Evolutionary conservation across 1,140 invertebrate species (phyloP).

Genomic region (Pinna nobilis): DNA sequence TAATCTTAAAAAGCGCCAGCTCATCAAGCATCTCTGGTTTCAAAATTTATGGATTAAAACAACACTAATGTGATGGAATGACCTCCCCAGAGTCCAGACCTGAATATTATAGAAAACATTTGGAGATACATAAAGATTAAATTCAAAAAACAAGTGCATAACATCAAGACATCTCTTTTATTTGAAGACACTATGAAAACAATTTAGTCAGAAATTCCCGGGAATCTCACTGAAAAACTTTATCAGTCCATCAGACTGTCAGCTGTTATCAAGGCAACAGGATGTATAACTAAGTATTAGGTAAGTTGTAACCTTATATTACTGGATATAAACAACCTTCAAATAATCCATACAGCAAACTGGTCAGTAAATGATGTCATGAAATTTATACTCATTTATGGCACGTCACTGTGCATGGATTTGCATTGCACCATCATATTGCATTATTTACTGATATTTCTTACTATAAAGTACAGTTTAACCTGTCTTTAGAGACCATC

Average conservation of each 20-base stretch:
- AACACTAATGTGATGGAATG: neutral
- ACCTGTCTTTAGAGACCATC: too few species aligned
- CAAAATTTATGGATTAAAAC: slow-evolving; percentile 5
- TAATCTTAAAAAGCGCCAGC: neutral
- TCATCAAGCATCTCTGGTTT: neutral
- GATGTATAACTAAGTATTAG: slow-evolving; percentile 28
- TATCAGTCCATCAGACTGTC: neutral
- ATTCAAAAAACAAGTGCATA: slow-evolving; percentile 7
- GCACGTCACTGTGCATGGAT: too few species aligned
- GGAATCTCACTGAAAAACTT: neutral
- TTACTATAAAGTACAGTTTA: too few species aligned
- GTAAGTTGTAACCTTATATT: slow-evolving; percentile 6
- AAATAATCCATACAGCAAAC: neutral
- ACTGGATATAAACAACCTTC: neutral
- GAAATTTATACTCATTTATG: slow-evolving; percentile 4
- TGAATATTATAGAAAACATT: slow-evolving; percentile 31
- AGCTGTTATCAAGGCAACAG: slow-evolving; percentile 10
- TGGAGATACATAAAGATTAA: slow-evolving; percentile 15
- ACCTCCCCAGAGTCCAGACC: slow-evolving; percentile 5
- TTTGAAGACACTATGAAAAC: neutral
- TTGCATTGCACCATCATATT: too few species aligned
- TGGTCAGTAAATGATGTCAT: neutral
- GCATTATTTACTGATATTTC: too few species aligned
- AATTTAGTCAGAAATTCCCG: neutral
- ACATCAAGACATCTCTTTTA: neutral